phyloP scores from a whole-genome alignment of 2,797 vertebrate genomes.

The Merluccius polli region DNA sequence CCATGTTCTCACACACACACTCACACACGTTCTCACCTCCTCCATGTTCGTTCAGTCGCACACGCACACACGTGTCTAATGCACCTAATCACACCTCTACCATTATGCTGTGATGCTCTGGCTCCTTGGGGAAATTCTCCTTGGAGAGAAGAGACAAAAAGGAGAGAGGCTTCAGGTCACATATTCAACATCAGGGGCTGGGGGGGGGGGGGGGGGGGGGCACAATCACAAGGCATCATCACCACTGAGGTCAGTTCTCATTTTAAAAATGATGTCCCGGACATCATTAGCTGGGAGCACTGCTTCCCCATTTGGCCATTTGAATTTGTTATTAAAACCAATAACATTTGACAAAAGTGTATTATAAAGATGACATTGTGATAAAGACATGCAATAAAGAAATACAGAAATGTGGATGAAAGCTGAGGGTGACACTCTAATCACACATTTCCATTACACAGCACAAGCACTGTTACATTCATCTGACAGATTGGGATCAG shows the following conservation, averaged over 20 bases:
- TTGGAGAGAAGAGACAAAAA: too few species aligned
- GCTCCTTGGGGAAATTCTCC: too few species aligned
- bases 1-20: not conserved
- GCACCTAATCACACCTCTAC: too few species aligned
- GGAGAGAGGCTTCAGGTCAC: too few species aligned
- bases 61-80: too few species aligned
- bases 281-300: constrained; percentile 25
- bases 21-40: too few species aligned
- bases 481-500: not conserved
- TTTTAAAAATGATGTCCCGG: not conserved
- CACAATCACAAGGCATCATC: constrained; percentile 16
- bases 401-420: not conserved
- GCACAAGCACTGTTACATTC: not conserved
- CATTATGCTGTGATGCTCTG: too few species aligned
- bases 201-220: too few species aligned
- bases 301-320: not conserved
- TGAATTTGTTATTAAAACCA: not conserved
- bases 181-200: too few species aligned
- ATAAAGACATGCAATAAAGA: too few species aligned
- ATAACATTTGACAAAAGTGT: not conserved
- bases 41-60: not conserved
- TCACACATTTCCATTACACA: not conserved
- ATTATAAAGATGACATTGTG: too few species aligned
- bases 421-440: not conserved
- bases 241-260: constrained; percentile 32